Evolutionary conservation across 2,113 vertebrate genomes (phyloP).

Genomic region (Alligator mississippiensis): DNA sequence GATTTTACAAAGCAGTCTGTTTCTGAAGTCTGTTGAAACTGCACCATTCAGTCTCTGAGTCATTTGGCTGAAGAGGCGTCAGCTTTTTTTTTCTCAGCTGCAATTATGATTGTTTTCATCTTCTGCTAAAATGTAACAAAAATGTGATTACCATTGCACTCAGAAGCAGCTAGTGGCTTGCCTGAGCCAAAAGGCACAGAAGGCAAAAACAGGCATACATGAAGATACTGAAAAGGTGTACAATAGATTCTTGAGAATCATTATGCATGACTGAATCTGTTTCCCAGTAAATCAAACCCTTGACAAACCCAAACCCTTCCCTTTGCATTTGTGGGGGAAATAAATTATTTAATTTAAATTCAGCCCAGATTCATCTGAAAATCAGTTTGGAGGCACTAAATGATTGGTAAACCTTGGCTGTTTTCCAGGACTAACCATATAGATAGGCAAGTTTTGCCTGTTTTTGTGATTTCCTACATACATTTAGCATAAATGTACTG

Average conservation of each 20-base stretch:
- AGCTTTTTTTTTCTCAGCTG: constrained; percentile 44
- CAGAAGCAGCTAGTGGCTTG: constrained; percentile 43
- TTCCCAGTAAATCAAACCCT: constrained; percentile 27
- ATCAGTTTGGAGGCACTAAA: neutral
- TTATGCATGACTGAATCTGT: constrained; percentile 53
- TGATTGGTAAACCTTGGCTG: neutral
- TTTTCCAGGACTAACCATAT: neutral
- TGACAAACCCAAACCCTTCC: neutral
- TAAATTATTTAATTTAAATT: neutral
- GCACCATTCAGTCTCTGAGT: constrained; percentile 42
- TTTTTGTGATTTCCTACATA: neutral
- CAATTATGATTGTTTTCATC: constrained; percentile 52
- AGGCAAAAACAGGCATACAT: constrained; percentile 1
- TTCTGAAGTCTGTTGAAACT: constrained; percentile 28
- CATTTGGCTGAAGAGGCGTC: constrained; percentile 61
- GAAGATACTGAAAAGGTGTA: constrained; percentile 33
- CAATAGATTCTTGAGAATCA: constrained; percentile 46
- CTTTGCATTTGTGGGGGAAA: neutral
- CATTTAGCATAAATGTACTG: neutral
- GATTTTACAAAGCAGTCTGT: constrained; percentile 30
- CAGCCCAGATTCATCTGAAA: neutral
- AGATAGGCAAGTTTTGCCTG: neutral
- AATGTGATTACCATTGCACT: constrained; percentile 61
- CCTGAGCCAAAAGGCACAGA: constrained; percentile 39
- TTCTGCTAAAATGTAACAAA: constrained; percentile 62